Percentiles rank a stretch among this genome's conserved stretches.
Conservation (phyloP, 2,113 vertebrate genomes). For the Lagenorhynchus albirostris region DNA sequence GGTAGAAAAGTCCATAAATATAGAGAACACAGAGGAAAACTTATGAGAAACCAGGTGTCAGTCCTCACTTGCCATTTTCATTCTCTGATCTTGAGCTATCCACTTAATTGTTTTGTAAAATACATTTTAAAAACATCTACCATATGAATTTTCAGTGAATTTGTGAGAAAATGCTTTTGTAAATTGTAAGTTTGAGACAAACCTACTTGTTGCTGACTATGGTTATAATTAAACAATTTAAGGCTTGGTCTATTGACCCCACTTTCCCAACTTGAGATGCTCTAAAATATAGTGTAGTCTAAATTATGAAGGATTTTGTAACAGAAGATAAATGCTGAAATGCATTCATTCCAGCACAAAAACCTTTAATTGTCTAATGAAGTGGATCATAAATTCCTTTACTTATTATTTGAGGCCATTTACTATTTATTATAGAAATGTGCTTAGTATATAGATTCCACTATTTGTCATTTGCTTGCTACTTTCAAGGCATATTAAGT, state of each 20-base stretch:
- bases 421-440: not conserved
- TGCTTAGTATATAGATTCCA: not conserved
- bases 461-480: not conserved
- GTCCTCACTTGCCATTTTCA: not conserved
- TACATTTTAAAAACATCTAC: not conserved
- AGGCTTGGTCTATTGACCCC: fast-evolving
- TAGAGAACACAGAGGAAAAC: not conserved
- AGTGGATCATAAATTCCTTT: not conserved
- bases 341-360: not conserved
- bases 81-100: not conserved
- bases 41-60: not conserved
- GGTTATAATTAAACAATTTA: not conserved
- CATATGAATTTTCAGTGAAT: not conserved
- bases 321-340: not conserved
- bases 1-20: not conserved
- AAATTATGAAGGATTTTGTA: not conserved
- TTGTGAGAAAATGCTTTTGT: not conserved
- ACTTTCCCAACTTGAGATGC: not conserved
- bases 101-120: not conserved
- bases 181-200: not conserved
- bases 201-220: not conserved
- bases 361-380: not conserved
- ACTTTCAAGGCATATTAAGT: not conserved
- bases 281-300: not conserved
- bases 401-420: not conserved